Conservation (phyloP, 2,888 invertebrate genomes). For the Pachydiplax longipennis region DNA sequence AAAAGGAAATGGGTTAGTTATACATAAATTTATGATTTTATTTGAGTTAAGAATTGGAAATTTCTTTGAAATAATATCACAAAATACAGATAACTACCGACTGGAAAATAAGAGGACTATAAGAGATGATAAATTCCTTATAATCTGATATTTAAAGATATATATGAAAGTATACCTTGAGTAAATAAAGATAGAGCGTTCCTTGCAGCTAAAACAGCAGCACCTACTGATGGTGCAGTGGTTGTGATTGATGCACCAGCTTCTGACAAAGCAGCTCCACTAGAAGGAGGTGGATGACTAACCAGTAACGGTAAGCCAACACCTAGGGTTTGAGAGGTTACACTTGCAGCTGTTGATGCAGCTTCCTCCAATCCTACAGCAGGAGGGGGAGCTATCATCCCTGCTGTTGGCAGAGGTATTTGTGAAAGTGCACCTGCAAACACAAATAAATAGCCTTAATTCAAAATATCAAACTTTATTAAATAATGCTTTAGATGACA, state of each 20-base stretch:
- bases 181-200: neutral
- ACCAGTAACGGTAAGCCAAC: conserved; percentile 4
- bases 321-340: conserved; percentile 51
- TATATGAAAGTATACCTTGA: neutral
- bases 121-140: too few species aligned
- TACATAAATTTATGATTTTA: too few species aligned
- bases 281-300: conserved; percentile 11
- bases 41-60: too few species aligned
- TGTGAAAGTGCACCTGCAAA: conserved; percentile 16
- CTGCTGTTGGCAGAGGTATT: conserved; percentile 21
- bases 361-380: conserved; percentile 48
- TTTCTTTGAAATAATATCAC: too few species aligned
- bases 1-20: too few species aligned
- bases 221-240: conserved; percentile 4
- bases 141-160: too few species aligned
- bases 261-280: neutral
- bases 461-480: neutral
- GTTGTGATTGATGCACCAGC: neutral
- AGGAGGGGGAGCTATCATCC: conserved; percentile 45
- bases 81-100: too few species aligned
- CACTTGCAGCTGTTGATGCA: conserved; percentile 58
- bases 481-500: neutral
- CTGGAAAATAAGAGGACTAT: too few species aligned
- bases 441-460: neutral
- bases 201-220: neutral